A percentile compares a stretch with the other conserved stretches of the same genome.
phyloP scores from a whole-genome alignment of 2,888 invertebrate genomes.

The Drepanosiphum platanoidis region DNA sequence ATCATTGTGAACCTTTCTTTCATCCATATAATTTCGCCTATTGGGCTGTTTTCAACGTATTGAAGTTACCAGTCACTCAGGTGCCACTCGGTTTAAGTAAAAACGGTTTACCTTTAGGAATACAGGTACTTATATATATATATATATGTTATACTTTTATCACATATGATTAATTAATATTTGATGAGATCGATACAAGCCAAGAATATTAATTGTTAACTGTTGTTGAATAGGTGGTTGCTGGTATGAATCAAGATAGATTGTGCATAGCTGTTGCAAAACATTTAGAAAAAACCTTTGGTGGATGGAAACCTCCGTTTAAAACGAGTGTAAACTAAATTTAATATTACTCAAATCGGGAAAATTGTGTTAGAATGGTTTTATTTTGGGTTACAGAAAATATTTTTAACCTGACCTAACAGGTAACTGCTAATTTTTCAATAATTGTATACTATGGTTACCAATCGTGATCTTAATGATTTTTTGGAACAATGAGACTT shows the following conservation, averaged over 20 bases:
- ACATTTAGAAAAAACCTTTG: constrained; percentile 80
- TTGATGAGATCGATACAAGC: too few species aligned
- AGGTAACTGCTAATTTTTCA: not conserved
- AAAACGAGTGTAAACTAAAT: not conserved
- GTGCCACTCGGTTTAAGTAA: constrained; percentile 81
- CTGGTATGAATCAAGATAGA: constrained; percentile 79
- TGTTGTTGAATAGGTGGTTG: constrained; percentile 72
- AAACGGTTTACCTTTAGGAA: constrained; percentile 79
- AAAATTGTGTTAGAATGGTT: not conserved
- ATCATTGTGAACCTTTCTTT: constrained; percentile 81
- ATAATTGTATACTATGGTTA: not conserved
- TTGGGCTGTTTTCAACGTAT: constrained; percentile 85
- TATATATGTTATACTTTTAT: not conserved
- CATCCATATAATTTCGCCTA: constrained; percentile 86
- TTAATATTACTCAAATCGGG: not conserved
- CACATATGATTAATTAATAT: not conserved
- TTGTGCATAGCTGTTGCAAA: constrained; percentile 82
- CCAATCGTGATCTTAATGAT: not conserved
- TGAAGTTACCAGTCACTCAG: constrained; percentile 85
- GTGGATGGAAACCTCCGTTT: constrained; percentile 79
- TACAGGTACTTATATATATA: constrained; percentile 71
- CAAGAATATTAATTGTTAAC: constrained; percentile 64
- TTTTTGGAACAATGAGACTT: not conserved
- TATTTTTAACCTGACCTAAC: not conserved
- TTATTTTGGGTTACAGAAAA: not conserved